Evolutionary conservation across 2,113 vertebrate genomes (phyloP).

Genomic region (Piprites chloris): DNA sequence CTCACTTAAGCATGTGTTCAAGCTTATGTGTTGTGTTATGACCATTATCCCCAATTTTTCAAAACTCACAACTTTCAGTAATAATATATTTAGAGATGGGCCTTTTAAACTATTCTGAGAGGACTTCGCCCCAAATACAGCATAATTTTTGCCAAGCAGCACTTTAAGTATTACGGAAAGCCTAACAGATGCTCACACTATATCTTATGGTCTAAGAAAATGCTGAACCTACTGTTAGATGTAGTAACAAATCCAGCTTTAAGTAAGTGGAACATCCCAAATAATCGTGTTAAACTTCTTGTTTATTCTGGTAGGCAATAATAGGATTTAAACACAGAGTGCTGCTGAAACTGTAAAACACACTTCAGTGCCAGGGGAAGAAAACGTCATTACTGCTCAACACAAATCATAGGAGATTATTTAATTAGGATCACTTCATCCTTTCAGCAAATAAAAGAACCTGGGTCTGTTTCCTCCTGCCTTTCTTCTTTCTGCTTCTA

Average conservation of each 20-base stretch:
- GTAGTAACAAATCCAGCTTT: not conserved
- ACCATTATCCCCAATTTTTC: not conserved
- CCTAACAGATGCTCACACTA: not conserved
- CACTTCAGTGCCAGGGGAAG: not conserved
- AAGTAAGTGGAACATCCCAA: not conserved
- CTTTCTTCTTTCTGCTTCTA: not conserved
- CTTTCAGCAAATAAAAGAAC: constrained; percentile 12
- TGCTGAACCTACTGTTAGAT: not conserved
- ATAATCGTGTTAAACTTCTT: not conserved
- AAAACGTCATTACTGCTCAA: not conserved
- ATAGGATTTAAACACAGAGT: constrained; percentile 1
- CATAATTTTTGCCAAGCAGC: not conserved
- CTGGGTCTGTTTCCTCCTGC: not conserved
- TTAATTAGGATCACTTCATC: not conserved
- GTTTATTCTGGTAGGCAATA: constrained; percentile 17
- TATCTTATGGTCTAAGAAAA: not conserved
- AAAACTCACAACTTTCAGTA: not conserved
- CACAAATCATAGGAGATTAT: not conserved
- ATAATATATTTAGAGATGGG: not conserved
- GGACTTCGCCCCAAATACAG: fast-evolving
- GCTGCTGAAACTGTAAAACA: constrained; percentile 1
- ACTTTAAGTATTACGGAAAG: not conserved
- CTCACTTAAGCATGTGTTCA: not conserved
- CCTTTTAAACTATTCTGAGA: not conserved
- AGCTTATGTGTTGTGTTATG: not conserved